These are phyloP conservation scores for Sigmodon hispidus DNA, from an alignment of 2,113 vertebrate species.

Conservation along the genomic window DNA sequence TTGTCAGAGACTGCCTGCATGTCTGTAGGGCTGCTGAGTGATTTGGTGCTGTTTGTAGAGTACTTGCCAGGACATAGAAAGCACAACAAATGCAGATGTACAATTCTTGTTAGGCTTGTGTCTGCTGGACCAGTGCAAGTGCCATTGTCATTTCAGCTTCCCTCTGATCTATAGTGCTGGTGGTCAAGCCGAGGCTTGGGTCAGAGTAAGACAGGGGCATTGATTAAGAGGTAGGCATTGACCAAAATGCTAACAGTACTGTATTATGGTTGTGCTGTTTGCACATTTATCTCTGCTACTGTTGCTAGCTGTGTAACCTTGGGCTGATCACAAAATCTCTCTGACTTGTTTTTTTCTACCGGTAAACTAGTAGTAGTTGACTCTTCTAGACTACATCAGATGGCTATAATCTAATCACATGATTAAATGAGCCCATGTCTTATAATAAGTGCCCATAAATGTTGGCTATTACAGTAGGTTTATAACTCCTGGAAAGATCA, in stretches of 20 bases:
- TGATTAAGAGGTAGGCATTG: neutral
- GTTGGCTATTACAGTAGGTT: neutral
- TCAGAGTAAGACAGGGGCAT: neutral
- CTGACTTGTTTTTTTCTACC: neutral
- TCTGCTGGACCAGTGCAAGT: neutral
- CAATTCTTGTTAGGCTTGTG: neutral
- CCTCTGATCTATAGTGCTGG: neutral
- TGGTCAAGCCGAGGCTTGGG: neutral
- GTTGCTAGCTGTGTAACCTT: neutral
- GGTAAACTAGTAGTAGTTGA: neutral
- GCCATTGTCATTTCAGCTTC: neutral
- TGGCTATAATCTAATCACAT: neutral
- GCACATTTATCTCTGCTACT: neutral
- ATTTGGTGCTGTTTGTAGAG: neutral
- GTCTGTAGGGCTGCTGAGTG: neutral
- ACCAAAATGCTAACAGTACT: neutral
- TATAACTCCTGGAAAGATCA: neutral
- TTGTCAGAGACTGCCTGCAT: neutral
- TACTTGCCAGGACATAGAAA: neutral
- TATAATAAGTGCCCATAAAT: neutral
- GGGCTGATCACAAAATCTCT: neutral
- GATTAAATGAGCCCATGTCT: neutral
- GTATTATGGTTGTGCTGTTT: neutral
- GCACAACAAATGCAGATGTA: neutral
- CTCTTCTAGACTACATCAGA: neutral